A percentile compares a stretch with the other conserved stretches of the same genome.
These are phyloP conservation scores for Nephrocerus scutellatus DNA, from an alignment of 2,888 invertebrate genomes.

Conservation along the genomic window DNA sequence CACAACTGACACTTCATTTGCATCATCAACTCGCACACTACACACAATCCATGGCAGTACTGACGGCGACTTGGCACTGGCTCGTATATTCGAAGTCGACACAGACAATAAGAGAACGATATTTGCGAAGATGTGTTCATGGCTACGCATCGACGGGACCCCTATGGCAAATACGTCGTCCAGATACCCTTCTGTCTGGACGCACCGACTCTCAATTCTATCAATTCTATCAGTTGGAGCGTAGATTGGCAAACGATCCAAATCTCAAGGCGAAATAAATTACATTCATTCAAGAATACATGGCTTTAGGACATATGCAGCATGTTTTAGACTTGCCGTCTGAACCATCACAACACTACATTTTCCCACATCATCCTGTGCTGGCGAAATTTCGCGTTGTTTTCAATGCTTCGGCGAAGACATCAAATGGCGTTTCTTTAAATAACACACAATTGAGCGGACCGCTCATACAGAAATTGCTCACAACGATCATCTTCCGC, in stretches of 20 bases:
- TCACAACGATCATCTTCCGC: constrained; percentile 2
- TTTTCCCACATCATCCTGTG: constrained; percentile 7
- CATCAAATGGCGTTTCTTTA: neutral
- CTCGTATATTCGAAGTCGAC: constrained; percentile 3
- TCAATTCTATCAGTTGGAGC: constrained; percentile 1
- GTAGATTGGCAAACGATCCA: neutral
- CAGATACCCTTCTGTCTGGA: neutral
- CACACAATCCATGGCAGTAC: no score
- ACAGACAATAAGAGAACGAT: no score
- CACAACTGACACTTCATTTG: no score
- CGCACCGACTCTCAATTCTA: neutral
- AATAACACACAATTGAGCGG: constrained; percentile 6
- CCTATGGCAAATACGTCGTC: constrained; percentile 6
- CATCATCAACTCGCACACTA: no score
- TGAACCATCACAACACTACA: neutral
- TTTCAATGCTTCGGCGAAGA: constrained; percentile 5
- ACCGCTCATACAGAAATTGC: constrained; percentile 7
- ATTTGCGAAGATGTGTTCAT: no score
- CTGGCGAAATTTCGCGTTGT: constrained; percentile 4
- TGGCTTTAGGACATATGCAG: constrained; percentile 9
- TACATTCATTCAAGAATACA: constrained; percentile 14
- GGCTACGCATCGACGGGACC: constrained; percentile 1
- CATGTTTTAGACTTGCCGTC: neutral
- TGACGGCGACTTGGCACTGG: neutral
- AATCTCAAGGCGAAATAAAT: constrained; percentile 4